A percentile compares a stretch with the other conserved stretches of the same genome.
Evolutionary conservation across 30 jellyfish, hydroid and myxozoan genomes (phyloP).

Genomic region (Clytia hemisphaerica): DNA sequence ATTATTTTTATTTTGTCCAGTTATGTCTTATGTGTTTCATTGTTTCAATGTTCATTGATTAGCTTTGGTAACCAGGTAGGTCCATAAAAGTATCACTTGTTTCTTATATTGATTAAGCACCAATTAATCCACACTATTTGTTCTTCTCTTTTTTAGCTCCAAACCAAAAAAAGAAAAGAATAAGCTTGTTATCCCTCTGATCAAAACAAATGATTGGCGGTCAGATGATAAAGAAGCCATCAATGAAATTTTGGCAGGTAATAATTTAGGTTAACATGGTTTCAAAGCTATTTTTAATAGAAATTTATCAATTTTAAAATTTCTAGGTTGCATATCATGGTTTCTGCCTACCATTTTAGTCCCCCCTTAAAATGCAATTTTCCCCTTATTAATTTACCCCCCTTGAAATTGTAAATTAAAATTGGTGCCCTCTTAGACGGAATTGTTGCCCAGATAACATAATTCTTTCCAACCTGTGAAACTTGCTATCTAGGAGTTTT

Average conservation of each 20-base stretch:
- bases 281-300: background rate
- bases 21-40: too few species aligned
- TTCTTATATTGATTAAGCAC: too few species aligned
- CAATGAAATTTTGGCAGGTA: constrained; percentile 61
- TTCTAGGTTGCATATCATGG: background rate
- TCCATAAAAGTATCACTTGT: too few species aligned
- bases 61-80: too few species aligned
- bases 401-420: background rate
- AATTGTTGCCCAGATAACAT: too few species aligned
- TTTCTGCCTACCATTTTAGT: background rate
- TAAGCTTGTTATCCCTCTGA: constrained; percentile 72
- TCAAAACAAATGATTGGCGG: constrained; percentile 37
- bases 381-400: background rate
- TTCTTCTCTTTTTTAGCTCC: constrained; percentile 14
- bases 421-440: too few species aligned
- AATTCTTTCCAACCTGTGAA: too few species aligned
- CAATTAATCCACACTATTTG: background rate
- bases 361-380: too few species aligned
- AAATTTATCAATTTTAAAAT: background rate
- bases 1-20: too few species aligned
- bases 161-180: constrained; percentile 45
- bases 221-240: constrained; percentile 72
- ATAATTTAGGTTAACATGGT: background rate
- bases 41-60: too few species aligned
- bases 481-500: too few species aligned